These are phyloP conservation scores for Phyllotreta striolata DNA, from an alignment of 2,888 invertebrate species.

Conservation along the genomic window DNA sequence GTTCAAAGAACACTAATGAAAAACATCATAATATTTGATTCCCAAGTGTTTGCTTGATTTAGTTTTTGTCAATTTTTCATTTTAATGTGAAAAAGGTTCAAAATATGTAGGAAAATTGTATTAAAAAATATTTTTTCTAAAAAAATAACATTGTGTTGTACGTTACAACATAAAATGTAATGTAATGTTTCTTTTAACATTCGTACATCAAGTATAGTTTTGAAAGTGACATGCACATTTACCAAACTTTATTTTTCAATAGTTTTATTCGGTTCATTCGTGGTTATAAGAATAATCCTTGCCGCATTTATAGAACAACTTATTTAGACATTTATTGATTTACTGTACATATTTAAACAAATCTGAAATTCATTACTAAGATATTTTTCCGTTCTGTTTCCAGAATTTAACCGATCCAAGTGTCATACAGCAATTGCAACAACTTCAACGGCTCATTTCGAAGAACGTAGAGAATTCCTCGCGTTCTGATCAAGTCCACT, in stretches of 20 bases:
- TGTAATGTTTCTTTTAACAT: too few relatives aligned
- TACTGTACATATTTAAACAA: not conserved
- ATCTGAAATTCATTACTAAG: not conserved
- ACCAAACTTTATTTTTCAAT: not conserved
- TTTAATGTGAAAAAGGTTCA: too few relatives aligned
- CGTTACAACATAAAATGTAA: too few relatives aligned
- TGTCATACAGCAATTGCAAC: slow-evolving; percentile 67
- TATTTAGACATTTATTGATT: slow-evolving; percentile 23
- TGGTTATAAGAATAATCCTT: not conserved
- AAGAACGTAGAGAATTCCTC: slow-evolving; percentile 57
- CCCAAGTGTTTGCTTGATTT: too few relatives aligned
- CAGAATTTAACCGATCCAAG: slow-evolving; percentile 56
- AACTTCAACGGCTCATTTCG: slow-evolving; percentile 68
- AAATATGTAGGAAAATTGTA: too few relatives aligned
- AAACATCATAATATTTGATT: too few relatives aligned
- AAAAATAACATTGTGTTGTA: too few relatives aligned
- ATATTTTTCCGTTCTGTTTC: slow-evolving; percentile 32
- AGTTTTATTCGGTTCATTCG: not conserved
- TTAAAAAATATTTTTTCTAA: too few relatives aligned
- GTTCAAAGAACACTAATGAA: too few relatives aligned
- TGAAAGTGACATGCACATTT: too few relatives aligned
- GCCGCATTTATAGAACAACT: not conserved
- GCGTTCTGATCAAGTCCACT: slow-evolving; percentile 68
- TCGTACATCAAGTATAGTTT: too few relatives aligned
- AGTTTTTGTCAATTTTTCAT: too few relatives aligned